phyloP scores from a whole-genome alignment of 1,140 invertebrate genomes.

The Hyles euphorbiae region DNA sequence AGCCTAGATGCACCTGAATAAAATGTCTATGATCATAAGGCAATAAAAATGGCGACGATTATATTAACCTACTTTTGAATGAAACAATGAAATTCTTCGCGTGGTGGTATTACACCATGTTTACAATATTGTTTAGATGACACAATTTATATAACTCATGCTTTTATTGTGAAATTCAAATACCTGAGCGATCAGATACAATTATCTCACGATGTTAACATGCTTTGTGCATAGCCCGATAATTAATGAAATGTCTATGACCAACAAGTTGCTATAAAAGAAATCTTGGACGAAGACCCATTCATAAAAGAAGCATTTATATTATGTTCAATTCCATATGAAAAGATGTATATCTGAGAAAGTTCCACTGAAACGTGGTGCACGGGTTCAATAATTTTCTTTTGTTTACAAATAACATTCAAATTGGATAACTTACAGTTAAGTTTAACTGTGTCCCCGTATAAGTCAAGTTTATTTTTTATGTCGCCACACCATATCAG shows the following conservation, averaged over 20 bases:
- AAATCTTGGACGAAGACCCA: too few species aligned
- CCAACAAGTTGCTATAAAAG: too few species aligned
- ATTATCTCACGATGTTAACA: too few species aligned
- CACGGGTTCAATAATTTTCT: not conserved
- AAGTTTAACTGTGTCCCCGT: conserved; percentile 3
- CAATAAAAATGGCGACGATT: not conserved
- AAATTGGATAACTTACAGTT: conserved; percentile 1
- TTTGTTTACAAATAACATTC: conserved; percentile 26
- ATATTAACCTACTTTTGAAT: not conserved
- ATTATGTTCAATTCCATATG: too few species aligned
- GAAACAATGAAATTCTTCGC: not conserved
- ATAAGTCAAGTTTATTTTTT: not conserved
- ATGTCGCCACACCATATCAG: conserved; percentile 1
- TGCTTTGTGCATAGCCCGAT: too few species aligned
- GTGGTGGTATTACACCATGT: not conserved
- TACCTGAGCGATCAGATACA: too few species aligned
- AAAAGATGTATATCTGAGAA: not conserved
- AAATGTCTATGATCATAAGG: too few species aligned
- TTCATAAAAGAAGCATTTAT: too few species aligned
- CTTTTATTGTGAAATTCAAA: conserved; percentile 1
- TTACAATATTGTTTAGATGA: conserved; percentile 5
- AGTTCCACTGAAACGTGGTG: not conserved
- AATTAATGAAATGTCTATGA: too few species aligned
- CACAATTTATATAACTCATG: not conserved
- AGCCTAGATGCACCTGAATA: too few species aligned